Conservation (phyloP, 2,888 invertebrate genomes). For the Oligia strigilis region DNA sequence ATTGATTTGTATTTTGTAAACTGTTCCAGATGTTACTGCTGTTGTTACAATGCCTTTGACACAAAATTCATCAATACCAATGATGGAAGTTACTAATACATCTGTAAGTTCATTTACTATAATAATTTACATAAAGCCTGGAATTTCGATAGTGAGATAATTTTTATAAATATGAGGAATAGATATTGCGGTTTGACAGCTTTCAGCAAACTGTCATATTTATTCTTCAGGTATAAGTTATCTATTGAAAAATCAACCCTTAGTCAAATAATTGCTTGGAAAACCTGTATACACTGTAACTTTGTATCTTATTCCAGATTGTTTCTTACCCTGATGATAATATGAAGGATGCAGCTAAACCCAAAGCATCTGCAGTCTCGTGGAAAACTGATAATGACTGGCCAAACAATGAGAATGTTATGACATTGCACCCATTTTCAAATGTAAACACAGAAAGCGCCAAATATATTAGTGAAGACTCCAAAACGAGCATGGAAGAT, state of each 20-base stretch:
- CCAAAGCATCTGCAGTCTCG: slow-evolving; percentile 85
- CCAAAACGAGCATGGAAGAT: slow-evolving; percentile 88
- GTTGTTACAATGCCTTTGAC: slow-evolving; percentile 88
- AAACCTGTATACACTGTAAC: neutral
- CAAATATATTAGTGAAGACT: slow-evolving; percentile 87
- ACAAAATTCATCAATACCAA: slow-evolving; percentile 86
- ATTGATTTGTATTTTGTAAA: slow-evolving; percentile 31
- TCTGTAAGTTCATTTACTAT: slow-evolving; percentile 78
- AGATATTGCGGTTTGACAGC: neutral
- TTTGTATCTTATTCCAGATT: slow-evolving; percentile 71
- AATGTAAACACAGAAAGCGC: slow-evolving; percentile 80
- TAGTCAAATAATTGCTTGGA: neutral
- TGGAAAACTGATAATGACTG: slow-evolving; percentile 87
- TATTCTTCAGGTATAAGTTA: neutral
- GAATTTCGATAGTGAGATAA: neutral
- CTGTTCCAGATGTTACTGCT: slow-evolving; percentile 86
- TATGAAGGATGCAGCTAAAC: slow-evolving; percentile 86
- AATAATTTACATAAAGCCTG: neutral
- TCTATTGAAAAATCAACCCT: neutral
- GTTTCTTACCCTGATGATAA: slow-evolving; percentile 87
- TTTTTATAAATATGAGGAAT: neutral
- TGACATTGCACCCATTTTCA: slow-evolving; percentile 83
- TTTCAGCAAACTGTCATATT: neutral
- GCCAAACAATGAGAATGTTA: slow-evolving; percentile 83
- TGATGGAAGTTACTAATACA: slow-evolving; percentile 88